Conservation (phyloP, 1,140 invertebrate species). For the Lordiphosa mommai region DNA sequence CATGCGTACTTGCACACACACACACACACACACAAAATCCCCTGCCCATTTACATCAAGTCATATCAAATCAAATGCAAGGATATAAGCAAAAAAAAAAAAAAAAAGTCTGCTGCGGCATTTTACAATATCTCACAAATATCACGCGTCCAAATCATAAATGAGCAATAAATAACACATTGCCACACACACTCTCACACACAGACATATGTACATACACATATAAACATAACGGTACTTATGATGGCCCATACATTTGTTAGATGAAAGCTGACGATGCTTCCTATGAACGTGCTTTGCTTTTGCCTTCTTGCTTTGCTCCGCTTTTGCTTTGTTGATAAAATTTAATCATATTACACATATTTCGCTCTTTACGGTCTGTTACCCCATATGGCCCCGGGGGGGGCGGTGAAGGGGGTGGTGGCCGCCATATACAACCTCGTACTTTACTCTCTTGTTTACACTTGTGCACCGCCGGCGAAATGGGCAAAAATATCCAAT, state of each 20-base stretch:
- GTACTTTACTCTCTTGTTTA: constrained; percentile 60
- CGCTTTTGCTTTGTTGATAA: constrained; percentile 56
- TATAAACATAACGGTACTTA: constrained; percentile 29
- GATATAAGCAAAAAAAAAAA: constrained; percentile 12
- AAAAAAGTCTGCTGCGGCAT: constrained; percentile 9
- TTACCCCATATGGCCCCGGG: constrained; percentile 66
- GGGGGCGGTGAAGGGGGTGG: background rate
- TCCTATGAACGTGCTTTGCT: constrained; percentile 27
- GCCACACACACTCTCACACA: constrained; percentile 40
- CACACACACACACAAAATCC: too few relatives aligned
- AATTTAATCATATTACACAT: constrained; percentile 78
- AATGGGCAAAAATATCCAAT: constrained; percentile 75
- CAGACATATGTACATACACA: constrained; percentile 11
- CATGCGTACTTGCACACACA: background rate
- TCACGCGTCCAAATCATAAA: constrained; percentile 73
- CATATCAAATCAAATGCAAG: constrained; percentile 2
- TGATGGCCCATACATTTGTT: constrained; percentile 41
- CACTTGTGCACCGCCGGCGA: constrained; percentile 59
- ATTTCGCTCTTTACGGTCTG: constrained; percentile 76
- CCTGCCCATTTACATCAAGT: background rate
- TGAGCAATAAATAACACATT: constrained; percentile 78
- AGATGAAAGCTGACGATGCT: constrained; percentile 28
- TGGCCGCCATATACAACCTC: too few relatives aligned
- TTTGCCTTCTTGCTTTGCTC: constrained; percentile 41
- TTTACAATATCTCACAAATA: constrained; percentile 65